Percentiles rank a stretch among this genome's conserved stretches.
phyloP scores from a whole-genome alignment of 2,113 vertebrate species.

The Sinocyclocheilus grahami region DNA sequence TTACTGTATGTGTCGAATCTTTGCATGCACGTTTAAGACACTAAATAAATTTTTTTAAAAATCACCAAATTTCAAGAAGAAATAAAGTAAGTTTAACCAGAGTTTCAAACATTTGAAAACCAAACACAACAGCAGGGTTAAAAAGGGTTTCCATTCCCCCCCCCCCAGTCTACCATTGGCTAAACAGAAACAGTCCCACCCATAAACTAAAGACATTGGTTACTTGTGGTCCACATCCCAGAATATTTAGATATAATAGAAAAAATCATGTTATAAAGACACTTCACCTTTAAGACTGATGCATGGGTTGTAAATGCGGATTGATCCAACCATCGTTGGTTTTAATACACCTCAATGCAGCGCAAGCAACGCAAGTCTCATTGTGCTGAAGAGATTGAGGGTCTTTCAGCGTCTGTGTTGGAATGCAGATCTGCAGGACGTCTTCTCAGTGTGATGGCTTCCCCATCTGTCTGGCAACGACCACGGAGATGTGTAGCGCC shows the following conservation, averaged over 20 bases:
- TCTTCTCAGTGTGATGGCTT: constrained; percentile 64
- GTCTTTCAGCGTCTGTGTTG: constrained; percentile 52
- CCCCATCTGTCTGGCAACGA: constrained; percentile 65
- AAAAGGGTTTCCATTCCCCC: no score
- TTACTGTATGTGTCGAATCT: no score
- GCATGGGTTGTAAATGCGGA: neutral
- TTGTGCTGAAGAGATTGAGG: constrained; percentile 46
- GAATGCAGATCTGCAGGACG: constrained; percentile 62
- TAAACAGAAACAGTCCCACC: neutral
- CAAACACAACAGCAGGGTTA: no score
- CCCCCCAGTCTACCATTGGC: neutral
- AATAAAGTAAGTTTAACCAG: no score
- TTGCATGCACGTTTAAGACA: no score
- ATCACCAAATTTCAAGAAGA: neutral
- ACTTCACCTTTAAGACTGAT: neutral
- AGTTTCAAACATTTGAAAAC: no score
- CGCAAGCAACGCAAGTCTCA: neutral
- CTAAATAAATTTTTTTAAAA: no score
- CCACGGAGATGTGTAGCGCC: constrained; percentile 48
- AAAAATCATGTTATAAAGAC: neutral
- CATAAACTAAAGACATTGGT: neutral
- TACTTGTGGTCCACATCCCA: neutral
- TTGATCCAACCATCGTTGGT: neutral
- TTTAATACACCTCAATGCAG: neutral
- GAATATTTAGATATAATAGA: neutral